Evolutionary conservation across 2,797 vertebrate species (phyloP).

Genomic region (Gymnocypris eckloni): DNA sequence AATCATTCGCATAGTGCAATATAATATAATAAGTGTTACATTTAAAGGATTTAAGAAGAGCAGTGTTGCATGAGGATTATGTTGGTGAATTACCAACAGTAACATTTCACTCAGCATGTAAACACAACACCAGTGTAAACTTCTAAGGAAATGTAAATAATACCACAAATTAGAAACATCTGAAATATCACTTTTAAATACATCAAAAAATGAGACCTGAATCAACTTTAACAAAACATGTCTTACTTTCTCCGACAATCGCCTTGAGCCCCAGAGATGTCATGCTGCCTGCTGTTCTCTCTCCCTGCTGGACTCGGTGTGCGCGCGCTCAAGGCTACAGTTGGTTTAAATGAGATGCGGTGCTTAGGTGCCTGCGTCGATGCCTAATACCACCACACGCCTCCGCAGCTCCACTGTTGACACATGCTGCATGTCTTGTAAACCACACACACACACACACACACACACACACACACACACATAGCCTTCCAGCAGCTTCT

Average conservation of each 20-base stretch:
- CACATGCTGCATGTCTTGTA: background rate
- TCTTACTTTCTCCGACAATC: slow-evolving; percentile 91
- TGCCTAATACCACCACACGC: slow-evolving; percentile 54
- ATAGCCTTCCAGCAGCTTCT: background rate
- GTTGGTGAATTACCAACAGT: background rate
- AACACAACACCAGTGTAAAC: background rate
- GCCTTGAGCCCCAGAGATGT: slow-evolving; percentile 89
- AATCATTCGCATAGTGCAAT: background rate
- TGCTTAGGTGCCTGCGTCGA: slow-evolving; percentile 48
- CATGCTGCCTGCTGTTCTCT: slow-evolving; percentile 69
- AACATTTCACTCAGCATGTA: background rate
- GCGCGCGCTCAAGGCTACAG: slow-evolving; percentile 14
- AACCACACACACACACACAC: background rate
- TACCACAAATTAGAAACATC: background rate
- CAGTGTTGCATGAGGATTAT: background rate
- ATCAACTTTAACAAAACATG: background rate
- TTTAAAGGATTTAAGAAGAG: background rate
- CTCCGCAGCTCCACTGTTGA: slow-evolving; percentile 37
- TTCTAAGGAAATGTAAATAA: background rate
- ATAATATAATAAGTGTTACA: slow-evolving; percentile 3
- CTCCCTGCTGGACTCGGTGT: slow-evolving; percentile 15
- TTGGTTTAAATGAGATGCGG: slow-evolving; percentile 35
- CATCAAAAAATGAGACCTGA: background rate
- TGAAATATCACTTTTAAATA: background rate
- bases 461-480: too few relatives aligned